Evolutionary conservation across 2,113 vertebrate genomes (phyloP).

Genomic region (Burhinus oedicnemus): DNA sequence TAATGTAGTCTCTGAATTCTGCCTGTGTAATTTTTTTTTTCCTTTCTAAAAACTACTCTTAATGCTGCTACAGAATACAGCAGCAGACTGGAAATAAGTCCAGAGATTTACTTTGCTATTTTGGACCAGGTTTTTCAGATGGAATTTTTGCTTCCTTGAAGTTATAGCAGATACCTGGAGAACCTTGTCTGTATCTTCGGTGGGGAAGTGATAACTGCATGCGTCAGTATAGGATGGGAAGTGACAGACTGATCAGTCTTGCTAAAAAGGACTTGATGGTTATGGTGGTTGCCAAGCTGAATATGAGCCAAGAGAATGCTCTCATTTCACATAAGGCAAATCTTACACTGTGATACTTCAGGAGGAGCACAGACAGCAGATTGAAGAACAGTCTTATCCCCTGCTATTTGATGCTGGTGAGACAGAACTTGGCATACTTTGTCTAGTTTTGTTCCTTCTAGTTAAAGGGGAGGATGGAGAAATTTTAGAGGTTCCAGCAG

Average conservation of each 20-base stretch:
- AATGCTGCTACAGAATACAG: not conserved
- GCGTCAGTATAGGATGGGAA: not conserved
- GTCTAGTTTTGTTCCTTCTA: not conserved
- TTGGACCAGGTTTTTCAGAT: not conserved
- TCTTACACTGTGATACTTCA: not conserved
- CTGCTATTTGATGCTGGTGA: not conserved
- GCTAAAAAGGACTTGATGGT: not conserved
- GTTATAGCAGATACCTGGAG: not conserved
- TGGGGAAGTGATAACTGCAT: not conserved
- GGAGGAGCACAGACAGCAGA: not conserved
- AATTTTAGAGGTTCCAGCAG: not conserved
- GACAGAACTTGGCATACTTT: not conserved
- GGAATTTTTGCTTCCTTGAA: not conserved
- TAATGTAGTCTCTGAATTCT: not conserved
- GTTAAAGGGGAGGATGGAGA: not conserved
- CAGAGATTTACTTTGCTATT: not conserved
- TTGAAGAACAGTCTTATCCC: not conserved
- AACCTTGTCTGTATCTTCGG: not conserved
- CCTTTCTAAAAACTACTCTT: not conserved
- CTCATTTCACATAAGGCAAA: not conserved
- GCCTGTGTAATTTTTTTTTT: not conserved
- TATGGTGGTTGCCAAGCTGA: not conserved
- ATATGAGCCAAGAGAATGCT: not conserved
- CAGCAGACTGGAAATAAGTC: not conserved
- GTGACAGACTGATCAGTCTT: not conserved